Evolutionary conservation across 2,113 vertebrate genomes (phyloP).

Genomic region (Mastomys coucha): DNA sequence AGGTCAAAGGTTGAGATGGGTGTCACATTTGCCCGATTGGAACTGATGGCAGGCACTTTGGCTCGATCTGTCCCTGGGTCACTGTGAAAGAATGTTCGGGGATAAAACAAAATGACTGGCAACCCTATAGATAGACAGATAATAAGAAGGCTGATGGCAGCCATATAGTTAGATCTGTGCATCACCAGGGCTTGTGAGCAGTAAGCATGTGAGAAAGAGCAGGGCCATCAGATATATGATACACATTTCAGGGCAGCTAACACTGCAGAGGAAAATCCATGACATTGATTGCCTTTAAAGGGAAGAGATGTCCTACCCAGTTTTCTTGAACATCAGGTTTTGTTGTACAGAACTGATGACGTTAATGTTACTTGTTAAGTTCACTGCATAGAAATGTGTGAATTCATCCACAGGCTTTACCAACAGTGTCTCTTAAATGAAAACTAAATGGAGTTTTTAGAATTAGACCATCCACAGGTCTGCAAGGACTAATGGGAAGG

Average conservation of each 20-base stretch:
- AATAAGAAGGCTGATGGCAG: constrained; percentile 52
- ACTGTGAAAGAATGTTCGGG: constrained; percentile 44
- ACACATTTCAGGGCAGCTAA: not conserved
- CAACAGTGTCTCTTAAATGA: not conserved
- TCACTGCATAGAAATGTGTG: not conserved
- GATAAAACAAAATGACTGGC: constrained; percentile 59
- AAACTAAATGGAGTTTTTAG: constrained; percentile 7
- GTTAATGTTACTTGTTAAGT: not conserved
- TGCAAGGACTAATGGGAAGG: not conserved
- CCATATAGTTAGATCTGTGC: constrained; percentile 64
- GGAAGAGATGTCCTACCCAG: not conserved
- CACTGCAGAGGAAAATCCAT: constrained; percentile 47
- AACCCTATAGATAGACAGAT: constrained; percentile 34
- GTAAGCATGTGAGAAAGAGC: not conserved
- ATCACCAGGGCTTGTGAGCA: not conserved
- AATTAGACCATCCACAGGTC: not conserved
- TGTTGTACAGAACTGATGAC: constrained; percentile 47
- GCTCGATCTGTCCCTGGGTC: not conserved
- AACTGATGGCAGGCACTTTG: not conserved
- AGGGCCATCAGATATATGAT: constrained; percentile 5
- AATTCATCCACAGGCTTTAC: not conserved
- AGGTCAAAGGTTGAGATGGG: not conserved
- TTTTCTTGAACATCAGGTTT: not conserved
- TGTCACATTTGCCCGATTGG: not conserved
- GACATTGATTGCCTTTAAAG: constrained; percentile 38